Evolutionary conservation across 2,797 vertebrate genomes (phyloP).

Genomic region (Alosa sapidissima): DNA sequence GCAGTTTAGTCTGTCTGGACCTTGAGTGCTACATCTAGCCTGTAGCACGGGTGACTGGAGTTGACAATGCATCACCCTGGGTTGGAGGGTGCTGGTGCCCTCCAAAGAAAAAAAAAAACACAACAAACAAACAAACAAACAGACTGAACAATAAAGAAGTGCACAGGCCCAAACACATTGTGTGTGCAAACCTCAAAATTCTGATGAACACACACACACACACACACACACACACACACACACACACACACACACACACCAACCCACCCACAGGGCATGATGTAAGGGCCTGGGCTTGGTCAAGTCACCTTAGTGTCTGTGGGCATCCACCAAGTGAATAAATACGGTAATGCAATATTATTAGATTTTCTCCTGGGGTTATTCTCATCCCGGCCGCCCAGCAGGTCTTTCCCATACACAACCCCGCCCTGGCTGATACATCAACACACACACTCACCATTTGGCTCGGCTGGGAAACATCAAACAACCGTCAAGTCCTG

Average conservation of each 20-base stretch:
- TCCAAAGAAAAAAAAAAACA: background rate
- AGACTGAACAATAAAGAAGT: background rate
- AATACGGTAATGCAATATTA: constrained; percentile 41
- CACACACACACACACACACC: background rate
- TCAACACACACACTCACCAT: background rate
- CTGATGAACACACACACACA: background rate
- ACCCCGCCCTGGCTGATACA: background rate
- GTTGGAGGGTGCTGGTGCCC: background rate
- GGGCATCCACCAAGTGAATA: constrained; percentile 31
- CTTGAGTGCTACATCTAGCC: background rate
- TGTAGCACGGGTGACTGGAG: background rate
- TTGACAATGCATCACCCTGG: background rate
- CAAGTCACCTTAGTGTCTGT: background rate
- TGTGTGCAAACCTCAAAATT: too few relatives aligned
- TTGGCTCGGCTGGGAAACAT: constrained; percentile 1
- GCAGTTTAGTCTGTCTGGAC: background rate
- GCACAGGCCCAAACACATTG: background rate
- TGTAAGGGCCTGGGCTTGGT: constrained; percentile 1
- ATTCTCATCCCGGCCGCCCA: constrained; percentile 32
- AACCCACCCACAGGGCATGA: background rate
- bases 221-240: background rate
- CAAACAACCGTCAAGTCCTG: background rate
- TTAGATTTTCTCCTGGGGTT: constrained; percentile 36
- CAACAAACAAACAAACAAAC: constrained; percentile 1
- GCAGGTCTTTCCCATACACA: constrained; percentile 21